Conservation (phyloP, 2,797 vertebrate species). For the Halcyon badia region DNA sequence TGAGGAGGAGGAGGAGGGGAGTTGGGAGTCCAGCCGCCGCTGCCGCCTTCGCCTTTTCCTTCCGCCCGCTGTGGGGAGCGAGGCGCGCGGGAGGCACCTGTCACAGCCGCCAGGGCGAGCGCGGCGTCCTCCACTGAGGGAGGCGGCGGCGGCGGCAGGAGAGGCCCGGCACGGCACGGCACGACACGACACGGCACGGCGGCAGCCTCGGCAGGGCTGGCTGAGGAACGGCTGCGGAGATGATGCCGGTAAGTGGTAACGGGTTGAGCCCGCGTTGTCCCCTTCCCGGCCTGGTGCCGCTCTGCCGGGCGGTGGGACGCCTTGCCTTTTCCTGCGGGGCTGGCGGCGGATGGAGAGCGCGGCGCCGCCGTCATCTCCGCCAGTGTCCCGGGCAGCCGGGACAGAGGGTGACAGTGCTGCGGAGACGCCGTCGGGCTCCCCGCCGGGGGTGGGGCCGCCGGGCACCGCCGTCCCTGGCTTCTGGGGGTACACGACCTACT, state of each 20-base stretch:
- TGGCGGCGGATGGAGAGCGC: background rate
- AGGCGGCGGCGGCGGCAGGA: background rate
- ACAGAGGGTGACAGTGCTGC: background rate
- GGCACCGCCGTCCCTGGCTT: background rate
- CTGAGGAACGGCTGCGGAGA: background rate
- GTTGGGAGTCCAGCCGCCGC: background rate
- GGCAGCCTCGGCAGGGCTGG: background rate
- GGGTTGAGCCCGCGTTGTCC: background rate
- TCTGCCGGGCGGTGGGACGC: constrained; percentile 6
- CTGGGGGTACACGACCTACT: background rate
- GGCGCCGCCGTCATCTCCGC: background rate
- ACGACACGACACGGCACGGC: background rate
- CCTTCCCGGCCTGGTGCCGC: background rate
- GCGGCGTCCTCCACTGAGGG: constrained; percentile 12
- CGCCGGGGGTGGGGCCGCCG: background rate
- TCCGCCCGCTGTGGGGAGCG: constrained; percentile 29
- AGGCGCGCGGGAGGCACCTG: constrained; percentile 33
- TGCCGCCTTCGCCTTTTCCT: constrained; percentile 14
- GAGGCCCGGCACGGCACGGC: constrained; percentile 37
- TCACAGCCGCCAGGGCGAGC: constrained; percentile 43
- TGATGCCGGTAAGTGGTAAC: constrained; percentile 47
- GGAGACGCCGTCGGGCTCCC: background rate
- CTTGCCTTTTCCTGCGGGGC: constrained; percentile 35
- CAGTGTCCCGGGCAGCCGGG: background rate
- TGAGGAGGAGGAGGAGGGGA: constrained; percentile 30